Conservation (phyloP, 1,140 invertebrate species). For the Drosophila ercepeae region DNA sequence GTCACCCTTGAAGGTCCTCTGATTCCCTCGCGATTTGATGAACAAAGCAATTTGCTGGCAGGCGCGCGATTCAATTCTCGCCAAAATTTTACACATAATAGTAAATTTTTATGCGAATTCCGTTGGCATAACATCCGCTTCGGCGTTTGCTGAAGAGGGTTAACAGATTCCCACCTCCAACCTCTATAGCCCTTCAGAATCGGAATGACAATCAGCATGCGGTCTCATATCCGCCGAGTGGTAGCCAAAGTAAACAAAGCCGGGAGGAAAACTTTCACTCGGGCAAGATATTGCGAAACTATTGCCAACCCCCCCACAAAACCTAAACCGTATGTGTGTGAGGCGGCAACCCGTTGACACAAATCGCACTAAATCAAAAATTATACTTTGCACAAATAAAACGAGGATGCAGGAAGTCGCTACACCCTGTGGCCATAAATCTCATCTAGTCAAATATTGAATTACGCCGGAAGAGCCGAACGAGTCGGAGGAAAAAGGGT, state of each 20-base stretch:
- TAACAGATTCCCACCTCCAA: slow-evolving; percentile 1
- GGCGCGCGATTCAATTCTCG: slow-evolving; percentile 49
- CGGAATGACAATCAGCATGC: slow-evolving; percentile 76
- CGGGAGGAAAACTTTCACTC: slow-evolving; percentile 50
- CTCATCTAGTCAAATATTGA: slow-evolving; percentile 83
- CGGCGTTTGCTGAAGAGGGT: slow-evolving; percentile 4
- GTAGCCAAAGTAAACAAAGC: slow-evolving; percentile 55
- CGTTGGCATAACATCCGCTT: slow-evolving; percentile 50
- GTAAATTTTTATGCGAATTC: slow-evolving; percentile 68
- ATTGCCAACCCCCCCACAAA: slow-evolving; percentile 33
- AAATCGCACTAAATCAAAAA: slow-evolving; percentile 82
- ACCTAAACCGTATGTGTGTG: slow-evolving; percentile 41
- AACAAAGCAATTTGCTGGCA: slow-evolving; percentile 72
- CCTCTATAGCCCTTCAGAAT: slow-evolving; percentile 7
- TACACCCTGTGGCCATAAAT: slow-evolving; percentile 76
- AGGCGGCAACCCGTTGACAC: slow-evolving; percentile 56
- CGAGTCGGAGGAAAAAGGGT: slow-evolving; percentile 42
- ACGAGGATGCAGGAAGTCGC: slow-evolving; percentile 46
- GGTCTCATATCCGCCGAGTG: slow-evolving; percentile 69
- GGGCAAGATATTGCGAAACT: slow-evolving; percentile 69
- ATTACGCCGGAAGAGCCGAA: slow-evolving; percentile 66
- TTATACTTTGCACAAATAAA: slow-evolving; percentile 79
- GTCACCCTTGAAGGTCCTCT: slow-evolving; percentile 42
- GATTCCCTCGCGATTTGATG: slow-evolving; percentile 68
- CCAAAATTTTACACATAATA: slow-evolving; percentile 57